These are phyloP conservation scores for Vireo griseus DNA, from an alignment of 2,797 vertebrate species.

Conservation along the genomic window DNA sequence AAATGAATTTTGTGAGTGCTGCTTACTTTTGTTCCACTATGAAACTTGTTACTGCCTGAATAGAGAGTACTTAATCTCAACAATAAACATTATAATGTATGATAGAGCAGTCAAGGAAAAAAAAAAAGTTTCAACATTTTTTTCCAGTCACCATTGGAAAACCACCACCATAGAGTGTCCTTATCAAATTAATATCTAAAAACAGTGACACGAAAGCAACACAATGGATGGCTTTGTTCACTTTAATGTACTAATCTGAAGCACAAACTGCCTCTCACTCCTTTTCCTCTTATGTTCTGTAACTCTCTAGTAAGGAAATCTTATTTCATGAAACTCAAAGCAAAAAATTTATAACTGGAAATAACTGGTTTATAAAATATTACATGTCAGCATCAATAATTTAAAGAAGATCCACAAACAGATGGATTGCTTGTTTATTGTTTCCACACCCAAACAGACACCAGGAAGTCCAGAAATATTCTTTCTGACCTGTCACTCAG, in stretches of 20 bases:
- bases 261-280: background rate
- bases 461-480: background rate
- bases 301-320: background rate
- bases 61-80: constrained; percentile 59
- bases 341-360: background rate
- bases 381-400: background rate
- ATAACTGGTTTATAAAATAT: background rate
- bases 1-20: constrained; percentile 38
- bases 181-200: constrained; percentile 60
- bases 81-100: constrained; percentile 59
- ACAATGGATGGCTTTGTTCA: constrained; percentile 53
- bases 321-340: background rate
- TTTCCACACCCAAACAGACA: background rate
- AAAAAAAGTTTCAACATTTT: background rate
- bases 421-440: background rate
- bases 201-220: constrained; percentile 19
- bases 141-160: background rate
- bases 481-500: background rate
- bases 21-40: constrained; percentile 55
- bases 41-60: constrained; percentile 64
- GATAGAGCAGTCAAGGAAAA: constrained; percentile 25
- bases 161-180: constrained; percentile 11
- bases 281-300: background rate
- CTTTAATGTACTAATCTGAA: constrained; percentile 14
- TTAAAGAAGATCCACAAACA: background rate